These are phyloP conservation scores for Drosophila melanogaster DNA, from an alignment of 1,140 invertebrate genomes.

Conservation along the genomic window DNA sequence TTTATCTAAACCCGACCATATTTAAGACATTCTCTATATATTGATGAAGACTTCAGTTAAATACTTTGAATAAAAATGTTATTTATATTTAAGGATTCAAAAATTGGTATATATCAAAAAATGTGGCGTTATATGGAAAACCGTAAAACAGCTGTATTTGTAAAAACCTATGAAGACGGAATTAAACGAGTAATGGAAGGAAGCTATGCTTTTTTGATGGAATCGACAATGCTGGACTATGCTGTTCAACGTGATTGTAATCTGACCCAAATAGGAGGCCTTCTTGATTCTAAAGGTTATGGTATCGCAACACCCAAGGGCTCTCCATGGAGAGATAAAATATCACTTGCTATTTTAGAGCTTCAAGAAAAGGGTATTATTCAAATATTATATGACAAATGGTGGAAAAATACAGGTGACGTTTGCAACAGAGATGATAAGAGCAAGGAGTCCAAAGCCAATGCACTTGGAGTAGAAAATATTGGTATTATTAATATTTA, in stretches of 20 bases:
- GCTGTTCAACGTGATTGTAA: slow-evolving; percentile 98
- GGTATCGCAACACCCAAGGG: slow-evolving; percentile 95
- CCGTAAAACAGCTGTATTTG: slow-evolving; percentile 92
- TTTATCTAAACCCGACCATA: too few relatives aligned
- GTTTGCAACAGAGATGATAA: slow-evolving; percentile 96
- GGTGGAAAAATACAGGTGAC: slow-evolving; percentile 98
- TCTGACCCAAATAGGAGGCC: slow-evolving; percentile 98
- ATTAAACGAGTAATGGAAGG: slow-evolving; percentile 93
- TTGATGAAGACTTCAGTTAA: too few relatives aligned
- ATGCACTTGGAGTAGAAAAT: slow-evolving; percentile 95
- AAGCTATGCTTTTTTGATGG: slow-evolving; percentile 99
- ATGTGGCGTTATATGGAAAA: slow-evolving; percentile 99
- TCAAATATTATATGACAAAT: slow-evolving; percentile 97
- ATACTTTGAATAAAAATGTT: neutral
- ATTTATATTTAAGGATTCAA: slow-evolving; percentile 91
- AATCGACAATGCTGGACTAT: slow-evolving; percentile 99
- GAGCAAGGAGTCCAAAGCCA: slow-evolving; percentile 96
- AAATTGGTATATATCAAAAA: slow-evolving; percentile 97
- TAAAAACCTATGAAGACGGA: slow-evolving; percentile 95
- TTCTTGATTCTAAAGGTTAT: slow-evolving; percentile 86
- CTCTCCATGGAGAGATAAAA: slow-evolving; percentile 97
- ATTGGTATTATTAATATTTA: slow-evolving; percentile 88
- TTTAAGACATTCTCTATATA: neutral
- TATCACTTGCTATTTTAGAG: slow-evolving; percentile 97
- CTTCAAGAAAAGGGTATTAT: slow-evolving; percentile 97